phyloP scores from a whole-genome alignment of 2,797 vertebrate genomes.

The Phylloscopus collybita region DNA sequence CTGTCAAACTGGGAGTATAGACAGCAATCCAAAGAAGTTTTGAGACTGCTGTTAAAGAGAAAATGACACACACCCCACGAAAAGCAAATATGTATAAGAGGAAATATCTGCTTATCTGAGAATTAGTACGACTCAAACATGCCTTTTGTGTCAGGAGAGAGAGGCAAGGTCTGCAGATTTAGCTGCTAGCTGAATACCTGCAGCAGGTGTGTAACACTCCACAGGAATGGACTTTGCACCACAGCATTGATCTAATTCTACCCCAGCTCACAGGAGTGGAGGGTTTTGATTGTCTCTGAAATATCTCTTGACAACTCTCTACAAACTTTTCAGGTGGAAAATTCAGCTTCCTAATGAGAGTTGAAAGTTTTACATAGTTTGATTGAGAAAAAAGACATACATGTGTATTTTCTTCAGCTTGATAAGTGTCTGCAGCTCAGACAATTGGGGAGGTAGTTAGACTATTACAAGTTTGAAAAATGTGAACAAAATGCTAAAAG shows the following conservation, averaged over 20 bases:
- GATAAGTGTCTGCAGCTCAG: neutral
- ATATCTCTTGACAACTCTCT: neutral
- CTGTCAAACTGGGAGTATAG: neutral
- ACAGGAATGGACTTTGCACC: neutral
- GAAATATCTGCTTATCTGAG: constrained; percentile 25
- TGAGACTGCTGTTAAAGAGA: neutral
- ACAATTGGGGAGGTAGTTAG: neutral
- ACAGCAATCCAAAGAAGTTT: neutral
- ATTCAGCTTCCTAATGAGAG: neutral
- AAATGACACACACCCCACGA: neutral
- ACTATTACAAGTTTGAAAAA: neutral
- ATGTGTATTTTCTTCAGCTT: neutral
- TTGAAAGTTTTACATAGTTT: neutral
- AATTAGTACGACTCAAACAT: constrained; percentile 3
- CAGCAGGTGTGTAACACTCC: neutral
- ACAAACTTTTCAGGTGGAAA: neutral
- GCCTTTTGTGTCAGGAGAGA: neutral
- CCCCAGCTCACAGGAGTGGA: neutral
- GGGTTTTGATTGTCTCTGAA: neutral
- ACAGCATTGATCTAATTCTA: neutral
- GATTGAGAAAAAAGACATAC: neutral
- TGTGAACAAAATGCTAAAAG: neutral
- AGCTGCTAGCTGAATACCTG: neutral
- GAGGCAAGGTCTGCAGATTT: neutral
- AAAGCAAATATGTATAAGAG: neutral